Conservation (phyloP, 2,888 invertebrate species). For the Incurvaria masculella region DNA sequence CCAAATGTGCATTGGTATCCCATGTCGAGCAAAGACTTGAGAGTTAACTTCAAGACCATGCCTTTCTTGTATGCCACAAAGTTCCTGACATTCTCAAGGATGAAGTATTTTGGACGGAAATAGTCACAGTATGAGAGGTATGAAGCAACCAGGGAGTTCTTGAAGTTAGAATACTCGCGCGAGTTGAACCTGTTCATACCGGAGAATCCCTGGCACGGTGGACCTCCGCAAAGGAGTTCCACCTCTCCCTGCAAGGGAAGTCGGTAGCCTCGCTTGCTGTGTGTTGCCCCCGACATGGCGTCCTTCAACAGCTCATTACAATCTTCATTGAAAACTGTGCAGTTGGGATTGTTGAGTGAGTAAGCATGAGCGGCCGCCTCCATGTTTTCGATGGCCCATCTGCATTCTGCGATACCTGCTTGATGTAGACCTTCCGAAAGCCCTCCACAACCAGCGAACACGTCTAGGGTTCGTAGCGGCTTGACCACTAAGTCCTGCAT, state of each 20-base stretch:
- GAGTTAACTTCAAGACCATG: slow-evolving; percentile 76
- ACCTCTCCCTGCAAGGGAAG: slow-evolving; percentile 78
- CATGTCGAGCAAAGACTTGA: slow-evolving; percentile 74
- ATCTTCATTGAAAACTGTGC: slow-evolving; percentile 77
- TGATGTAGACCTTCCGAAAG: slow-evolving; percentile 71
- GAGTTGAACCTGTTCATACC: slow-evolving; percentile 88
- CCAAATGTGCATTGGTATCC: slow-evolving; percentile 87
- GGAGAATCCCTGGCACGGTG: slow-evolving; percentile 87
- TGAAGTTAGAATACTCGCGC: slow-evolving; percentile 79
- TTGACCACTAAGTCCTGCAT: slow-evolving; percentile 30
- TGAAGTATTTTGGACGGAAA: slow-evolving; percentile 78
- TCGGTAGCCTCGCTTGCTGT: slow-evolving; percentile 46
- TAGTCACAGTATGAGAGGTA: slow-evolving; percentile 83
- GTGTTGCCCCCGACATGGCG: slow-evolving; percentile 61
- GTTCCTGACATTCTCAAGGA: slow-evolving; percentile 83
- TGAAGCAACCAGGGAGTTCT: slow-evolving; percentile 80
- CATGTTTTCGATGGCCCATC: slow-evolving; percentile 82
- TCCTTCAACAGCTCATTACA: slow-evolving; percentile 69
- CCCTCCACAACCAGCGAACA: slow-evolving; percentile 87
- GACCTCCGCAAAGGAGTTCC: slow-evolving; percentile 80
- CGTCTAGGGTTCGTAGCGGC: slow-evolving; percentile 68
- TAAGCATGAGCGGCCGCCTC: slow-evolving; percentile 77
- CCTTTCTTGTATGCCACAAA: slow-evolving; percentile 80
- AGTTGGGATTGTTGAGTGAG: slow-evolving; percentile 68
- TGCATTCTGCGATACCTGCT: slow-evolving; percentile 64